Evolutionary conservation across 2,113 vertebrate genomes (phyloP), one percentile per base, ranked within the genome.

Genomic region (Silurus glanis): DNA sequence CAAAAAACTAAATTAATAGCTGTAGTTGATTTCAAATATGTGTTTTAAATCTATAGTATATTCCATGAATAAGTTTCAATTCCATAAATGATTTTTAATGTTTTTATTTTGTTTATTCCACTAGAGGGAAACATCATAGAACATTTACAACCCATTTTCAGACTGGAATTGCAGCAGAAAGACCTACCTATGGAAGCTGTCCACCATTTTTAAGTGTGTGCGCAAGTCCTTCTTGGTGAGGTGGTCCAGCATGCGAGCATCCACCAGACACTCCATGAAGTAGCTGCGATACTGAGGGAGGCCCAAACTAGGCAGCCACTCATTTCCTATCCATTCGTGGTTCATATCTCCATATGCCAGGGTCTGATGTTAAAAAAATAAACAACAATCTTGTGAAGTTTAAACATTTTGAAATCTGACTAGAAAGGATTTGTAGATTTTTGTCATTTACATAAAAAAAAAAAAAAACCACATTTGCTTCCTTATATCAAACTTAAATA

Each of bases 231-330:
- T 99, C 95, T 99, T 99, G 92, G 97, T 99, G 85, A 99, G 96
- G 92, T 99, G 98, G 89, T 99, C 98, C 87, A 99, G 93, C 98
- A 99, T 99, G 53, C 98, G 95, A 0, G 98, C 98, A 0, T 99
- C 98, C 67, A 99, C 98, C 84, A 99, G 94, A 93, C 98, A 98
- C 88, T 99, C 98, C 98, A 99, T 99, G 93, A 99, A 99, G 92
- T 98, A 97, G 93, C 97, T 99, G 88, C 98, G 97, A 92, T 99
- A 99, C 94, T 99, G 98, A 0, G 97, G 97, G 72, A 99, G 95
- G 0, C 98, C 98, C 82, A 99, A 93, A 90, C 97, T 97, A 88
- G 98, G 98, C 82, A 99, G 94, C 98, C 98, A 99, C 88, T 99
- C 96, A 0, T 99, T 99, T n/a, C 98, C 98, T 47, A 99, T 97